phyloP scores from a whole-genome alignment of 2,113 vertebrate genomes.

The Muntiacus reevesi region DNA sequence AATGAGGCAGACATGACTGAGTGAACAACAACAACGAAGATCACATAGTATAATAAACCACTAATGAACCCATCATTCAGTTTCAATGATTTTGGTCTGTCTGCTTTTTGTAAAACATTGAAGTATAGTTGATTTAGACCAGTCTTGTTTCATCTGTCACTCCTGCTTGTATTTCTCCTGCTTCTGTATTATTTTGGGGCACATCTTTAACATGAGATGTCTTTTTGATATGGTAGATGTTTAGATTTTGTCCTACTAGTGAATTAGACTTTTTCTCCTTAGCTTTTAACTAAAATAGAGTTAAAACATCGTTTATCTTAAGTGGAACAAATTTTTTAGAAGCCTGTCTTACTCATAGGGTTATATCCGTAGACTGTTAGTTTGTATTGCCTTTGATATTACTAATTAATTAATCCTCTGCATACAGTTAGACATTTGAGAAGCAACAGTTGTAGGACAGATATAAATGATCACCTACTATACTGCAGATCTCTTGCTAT shows the following conservation, averaged over 20 bases:
- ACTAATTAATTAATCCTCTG: not conserved
- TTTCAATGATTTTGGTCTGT: not conserved
- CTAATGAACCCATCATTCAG: not conserved
- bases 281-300: not conserved
- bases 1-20: not conserved
- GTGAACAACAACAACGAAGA: not conserved
- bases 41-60: not conserved
- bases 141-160: not conserved
- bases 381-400: constrained; percentile 5
- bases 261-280: constrained; percentile 5
- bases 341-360: not conserved
- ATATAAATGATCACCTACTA: not conserved
- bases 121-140: not conserved
- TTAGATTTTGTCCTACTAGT: not conserved
- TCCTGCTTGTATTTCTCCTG: not conserved
- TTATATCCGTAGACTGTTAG: not conserved
- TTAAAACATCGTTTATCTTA: not conserved
- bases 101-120: not conserved
- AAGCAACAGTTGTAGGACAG: not conserved
- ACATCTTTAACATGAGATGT: not conserved
- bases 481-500: not conserved
- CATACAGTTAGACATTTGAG: not conserved
- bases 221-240: not conserved
- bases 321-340: not conserved
- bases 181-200: not conserved